These are phyloP conservation scores for Caenorhabditis sulstoni DNA, from an alignment of 2,888 invertebrate genomes.

Conservation along the genomic window DNA sequence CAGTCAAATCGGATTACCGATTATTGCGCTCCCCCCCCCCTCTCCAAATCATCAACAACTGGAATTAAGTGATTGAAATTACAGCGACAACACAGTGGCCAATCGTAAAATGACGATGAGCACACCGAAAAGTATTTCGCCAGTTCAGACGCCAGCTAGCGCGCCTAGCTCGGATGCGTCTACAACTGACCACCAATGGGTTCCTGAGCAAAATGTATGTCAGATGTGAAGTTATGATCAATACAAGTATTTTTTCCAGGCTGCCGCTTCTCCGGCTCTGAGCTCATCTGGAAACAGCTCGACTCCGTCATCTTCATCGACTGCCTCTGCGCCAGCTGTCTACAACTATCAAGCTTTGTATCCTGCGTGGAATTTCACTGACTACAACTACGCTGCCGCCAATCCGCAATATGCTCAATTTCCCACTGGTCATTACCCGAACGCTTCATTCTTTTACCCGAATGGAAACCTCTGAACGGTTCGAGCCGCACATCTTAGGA, in stretches of 20 bases:
- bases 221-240: not conserved
- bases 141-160: conserved; percentile 46
- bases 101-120: conserved; percentile 21
- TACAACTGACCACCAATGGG: conserved; percentile 37
- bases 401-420: conserved; percentile 43
- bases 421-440: conserved; percentile 35
- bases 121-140: conserved; percentile 60
- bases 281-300: conserved; percentile 7
- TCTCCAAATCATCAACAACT: conserved; percentile 15
- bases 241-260: conserved; percentile 17
- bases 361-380: conserved; percentile 47
- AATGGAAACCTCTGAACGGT: conserved; percentile 45
- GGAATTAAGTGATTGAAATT: conserved; percentile 24
- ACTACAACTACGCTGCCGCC: conserved; percentile 20
- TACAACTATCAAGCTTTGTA: conserved; percentile 58
- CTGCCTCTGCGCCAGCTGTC: conserved; percentile 25
- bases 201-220: conserved; percentile 30
- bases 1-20: conserved; percentile 49
- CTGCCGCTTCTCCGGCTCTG: conserved; percentile 25
- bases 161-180: conserved; percentile 45
- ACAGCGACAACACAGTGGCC: conserved; percentile 39
- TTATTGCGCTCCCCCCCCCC: not conserved
- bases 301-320: conserved; percentile 15
- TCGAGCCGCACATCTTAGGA: conserved; percentile 11
- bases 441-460: conserved; percentile 49